Percentiles rank a stretch among this genome's conserved stretches.
Conservation (phyloP, 2,113 vertebrate species). For the Psittacus erithacus region DNA sequence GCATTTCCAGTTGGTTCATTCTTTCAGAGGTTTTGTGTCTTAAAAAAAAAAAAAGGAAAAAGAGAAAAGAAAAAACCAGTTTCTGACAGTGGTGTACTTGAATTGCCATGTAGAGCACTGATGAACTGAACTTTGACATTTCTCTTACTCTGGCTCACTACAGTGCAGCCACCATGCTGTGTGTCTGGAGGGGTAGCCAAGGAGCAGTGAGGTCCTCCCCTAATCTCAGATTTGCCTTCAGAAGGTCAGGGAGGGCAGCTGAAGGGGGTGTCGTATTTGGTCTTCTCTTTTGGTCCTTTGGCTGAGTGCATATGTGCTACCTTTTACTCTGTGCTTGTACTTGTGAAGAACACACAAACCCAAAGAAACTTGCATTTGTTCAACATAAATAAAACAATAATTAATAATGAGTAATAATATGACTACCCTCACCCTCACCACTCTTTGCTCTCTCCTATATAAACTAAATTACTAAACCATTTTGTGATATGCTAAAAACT, state of each 20-base stretch:
- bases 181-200: neutral
- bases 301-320: neutral
- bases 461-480: neutral
- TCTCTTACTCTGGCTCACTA: neutral
- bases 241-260: no score
- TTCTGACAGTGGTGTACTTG: neutral
- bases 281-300: neutral
- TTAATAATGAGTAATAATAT: neutral
- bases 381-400: neutral
- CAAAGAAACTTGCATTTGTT: neutral
- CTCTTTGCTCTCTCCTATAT: neutral
- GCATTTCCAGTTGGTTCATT: neutral
- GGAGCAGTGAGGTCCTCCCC: neutral
- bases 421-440: neutral
- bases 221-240: neutral
- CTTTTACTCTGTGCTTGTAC: neutral
- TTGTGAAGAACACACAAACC: neutral
- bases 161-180: accelerated
- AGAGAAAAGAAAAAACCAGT: neutral
- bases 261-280: neutral
- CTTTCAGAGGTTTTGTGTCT: neutral
- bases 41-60: neutral
- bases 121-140: neutral
- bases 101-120: neutral
- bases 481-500: neutral